Base-by-base conservation (phyloP, 2,113 vertebrate species). In the Hippocampus guttulatus region DNA sequence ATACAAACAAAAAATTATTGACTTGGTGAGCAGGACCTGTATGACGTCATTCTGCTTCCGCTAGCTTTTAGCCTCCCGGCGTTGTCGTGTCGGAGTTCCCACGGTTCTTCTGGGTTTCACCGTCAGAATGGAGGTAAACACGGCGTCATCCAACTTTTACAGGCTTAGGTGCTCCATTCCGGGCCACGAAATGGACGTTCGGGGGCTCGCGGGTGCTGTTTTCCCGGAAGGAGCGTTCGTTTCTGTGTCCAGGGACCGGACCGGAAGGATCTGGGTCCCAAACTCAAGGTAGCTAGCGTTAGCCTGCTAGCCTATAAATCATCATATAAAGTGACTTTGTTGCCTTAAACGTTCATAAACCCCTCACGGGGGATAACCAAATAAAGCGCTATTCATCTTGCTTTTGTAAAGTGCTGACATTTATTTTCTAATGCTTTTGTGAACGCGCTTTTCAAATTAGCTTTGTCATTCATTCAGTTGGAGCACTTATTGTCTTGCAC, bases 191-290 rank as follows among this genome's bases (percentile, higher is more conserved):
- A 93, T 97, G 93, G 97, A 99, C 71, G 95, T 99, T 1, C 88
- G 96, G 30, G 97, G 97, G 11, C 85, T 99, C 52, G 81, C 88
- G 1, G 68, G 90, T 1, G 83, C 92, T 1, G 43, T 85, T n/a
- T 95, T 93, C 11, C 95, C 96, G 0, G 86, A 90, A 0, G 96
- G 95, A 25, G 89, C 93, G 1, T 97, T 99, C 81, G 94, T 98
- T 60, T 98, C 97, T 0, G 97, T 95, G 63, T 99, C 97, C 30
- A 93, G 96, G 80, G 96, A 99, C 85, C 93, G 95, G 74, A 97
- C 95, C 30, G 95, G 94, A 71, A 94, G 94, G 69, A 91, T 98
- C 65, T 98, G 97, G 97, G 92, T 91, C 6, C 96, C 96, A 1
- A 92, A 95, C 89, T 91, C 94, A 90, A 96, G 92, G 92, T 93